A percentile compares a stretch with the other conserved stretches of the same genome.
phyloP scores from a whole-genome alignment of 2,888 invertebrate genomes.

The Microdon myrmicae region DNA sequence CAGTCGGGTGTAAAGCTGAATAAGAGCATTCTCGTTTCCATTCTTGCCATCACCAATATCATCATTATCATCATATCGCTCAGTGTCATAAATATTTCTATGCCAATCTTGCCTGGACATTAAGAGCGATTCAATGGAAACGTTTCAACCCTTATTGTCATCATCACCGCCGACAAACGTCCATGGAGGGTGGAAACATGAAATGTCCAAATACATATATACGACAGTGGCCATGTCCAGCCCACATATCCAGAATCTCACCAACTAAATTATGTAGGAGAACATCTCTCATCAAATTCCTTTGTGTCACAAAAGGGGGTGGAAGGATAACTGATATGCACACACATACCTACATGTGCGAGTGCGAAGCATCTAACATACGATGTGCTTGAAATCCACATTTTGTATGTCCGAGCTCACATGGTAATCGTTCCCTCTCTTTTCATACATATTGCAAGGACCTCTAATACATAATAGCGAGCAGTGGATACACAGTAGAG shows the following conservation, averaged over 20 bases:
- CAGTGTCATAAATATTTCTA: constrained; percentile 11
- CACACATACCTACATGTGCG: background rate
- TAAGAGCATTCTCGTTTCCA: constrained; percentile 34
- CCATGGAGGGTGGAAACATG: background rate
- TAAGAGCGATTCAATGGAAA: constrained; percentile 6
- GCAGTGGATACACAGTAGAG: constrained; percentile 44
- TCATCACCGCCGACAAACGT: background rate
- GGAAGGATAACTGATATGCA: background rate
- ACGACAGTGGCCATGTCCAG: constrained; percentile 43
- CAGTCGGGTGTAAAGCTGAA: constrained; percentile 21
- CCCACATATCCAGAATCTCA: constrained; percentile 39
- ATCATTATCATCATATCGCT: too few relatives aligned
- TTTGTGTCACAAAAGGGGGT: constrained; percentile 8
- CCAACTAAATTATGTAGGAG: constrained; percentile 44
- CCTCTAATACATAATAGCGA: constrained; percentile 48
- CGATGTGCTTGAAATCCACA: constrained; percentile 36
- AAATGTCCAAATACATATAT: constrained; percentile 37
- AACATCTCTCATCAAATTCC: constrained; percentile 25
- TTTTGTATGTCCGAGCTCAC: constrained; percentile 46
- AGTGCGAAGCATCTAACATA: constrained; percentile 44
- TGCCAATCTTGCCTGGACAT: constrained; percentile 32
- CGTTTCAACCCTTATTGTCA: constrained; percentile 1
- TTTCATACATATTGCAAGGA: constrained; percentile 50
- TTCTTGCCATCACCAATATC: constrained; percentile 4
- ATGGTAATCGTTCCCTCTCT: constrained; percentile 36